Base-by-base conservation (phyloP, 2,888 invertebrate species). In the Synanthedon myopaeformis region DNA sequence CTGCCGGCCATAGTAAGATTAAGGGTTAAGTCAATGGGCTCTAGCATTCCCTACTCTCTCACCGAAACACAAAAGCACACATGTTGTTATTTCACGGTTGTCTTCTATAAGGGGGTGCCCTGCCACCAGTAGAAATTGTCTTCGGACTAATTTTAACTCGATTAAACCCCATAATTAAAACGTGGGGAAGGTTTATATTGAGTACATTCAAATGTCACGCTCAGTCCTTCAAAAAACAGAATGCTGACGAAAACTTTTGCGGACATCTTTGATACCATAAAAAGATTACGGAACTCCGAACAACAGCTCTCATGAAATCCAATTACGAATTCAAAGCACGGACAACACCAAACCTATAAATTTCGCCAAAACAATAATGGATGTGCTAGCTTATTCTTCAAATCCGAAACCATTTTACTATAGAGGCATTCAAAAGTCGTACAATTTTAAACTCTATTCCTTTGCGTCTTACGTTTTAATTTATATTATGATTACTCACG, bases 281-380 rank as follows among this genome's bases (percentile, higher is more conserved):
- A 67, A 67, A 65, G 56, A 68, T 68, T 67, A 65, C 59, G 58
- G 61, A 67, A 67, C 61, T 65, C 23, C 64, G 63, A 67, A 66
- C 63, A 62, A 70, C 61, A 65, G 63, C 63, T 64, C 65, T 66
- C 62, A 64, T 67, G 62, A 72, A 74, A 70, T 70, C 64, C 61
- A 72, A 75, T 76, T 74, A 76, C 66, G 69, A 70, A 76, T 76
- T 76, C 79, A 67, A 67, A 64, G 58, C 76, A 75, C 71, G 71
- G 62, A 62, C 66, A 58, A 62, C 62, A 63, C 56, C 51, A 57
- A 55, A 61, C 66, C 70, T 64, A 77, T 76, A 77, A 74, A 77
- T 76, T 76, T 70, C 60, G 57, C 60, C 65, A 69, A 73, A 76
- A 78, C 74, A 74, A 75, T 75, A 72, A 70, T 69, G 68, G 65